A percentile compares a stretch with the other conserved stretches of the same genome.
These are phyloP conservation scores for Pyrgus malvae DNA, from an alignment of 2,888 invertebrate species.

Conservation along the genomic window DNA sequence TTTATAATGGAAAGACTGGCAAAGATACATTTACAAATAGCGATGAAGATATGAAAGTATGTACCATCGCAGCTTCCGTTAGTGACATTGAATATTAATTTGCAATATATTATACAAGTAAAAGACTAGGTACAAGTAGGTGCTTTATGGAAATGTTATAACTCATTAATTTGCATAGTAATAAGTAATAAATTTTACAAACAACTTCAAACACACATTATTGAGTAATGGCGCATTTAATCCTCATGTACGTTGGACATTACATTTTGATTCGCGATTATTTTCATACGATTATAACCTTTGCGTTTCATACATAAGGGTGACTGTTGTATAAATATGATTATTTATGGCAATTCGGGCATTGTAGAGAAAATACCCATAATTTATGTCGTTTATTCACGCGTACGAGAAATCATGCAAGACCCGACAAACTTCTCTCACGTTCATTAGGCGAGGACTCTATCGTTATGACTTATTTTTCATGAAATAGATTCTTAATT, in stretches of 20 bases:
- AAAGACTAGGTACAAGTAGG: not conserved
- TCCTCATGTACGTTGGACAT: slow-evolving; percentile 34
- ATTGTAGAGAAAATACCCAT: slow-evolving; percentile 50
- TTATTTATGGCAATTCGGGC: slow-evolving; percentile 37
- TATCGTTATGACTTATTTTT: slow-evolving; percentile 13
- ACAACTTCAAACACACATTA: slow-evolving; percentile 38
- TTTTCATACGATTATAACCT: slow-evolving; percentile 35
- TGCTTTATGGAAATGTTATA: slow-evolving; percentile 3
- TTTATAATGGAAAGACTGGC: too few relatives aligned
- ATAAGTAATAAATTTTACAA: slow-evolving; percentile 15
- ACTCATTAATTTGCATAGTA: slow-evolving; percentile 19
- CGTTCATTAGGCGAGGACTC: slow-evolving; percentile 19
- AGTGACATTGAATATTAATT: slow-evolving; percentile 1
- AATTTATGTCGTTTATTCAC: slow-evolving; percentile 59
- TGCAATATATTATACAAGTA: not conserved
- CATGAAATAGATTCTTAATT: not conserved
- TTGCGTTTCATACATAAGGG: slow-evolving; percentile 33
- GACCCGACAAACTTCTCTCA: slow-evolving; percentile 53
- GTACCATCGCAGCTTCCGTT: too few relatives aligned
- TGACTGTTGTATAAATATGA: slow-evolving; percentile 35
- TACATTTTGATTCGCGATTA: slow-evolving; percentile 34
- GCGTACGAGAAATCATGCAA: slow-evolving; percentile 48
- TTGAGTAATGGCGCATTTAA: slow-evolving; percentile 46
- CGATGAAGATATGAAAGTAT: too few relatives aligned
- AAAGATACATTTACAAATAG: too few relatives aligned